Conservation (phyloP, 2,113 vertebrate genomes). For the Capreolus pygargus region DNA sequence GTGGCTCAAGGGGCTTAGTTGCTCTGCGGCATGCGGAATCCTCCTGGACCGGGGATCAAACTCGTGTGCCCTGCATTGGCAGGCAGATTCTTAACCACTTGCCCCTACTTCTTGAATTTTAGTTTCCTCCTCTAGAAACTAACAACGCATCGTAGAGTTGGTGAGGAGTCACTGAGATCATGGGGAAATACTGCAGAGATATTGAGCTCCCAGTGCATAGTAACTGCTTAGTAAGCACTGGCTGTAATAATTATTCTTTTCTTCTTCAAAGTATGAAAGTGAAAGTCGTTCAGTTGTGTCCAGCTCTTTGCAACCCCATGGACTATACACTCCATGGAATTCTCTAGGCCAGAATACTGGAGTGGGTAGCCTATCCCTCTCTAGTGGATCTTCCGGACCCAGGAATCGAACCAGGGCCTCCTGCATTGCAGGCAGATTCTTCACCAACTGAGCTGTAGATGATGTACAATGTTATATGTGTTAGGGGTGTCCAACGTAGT, state of each 20-base stretch:
- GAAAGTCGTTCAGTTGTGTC: neutral
- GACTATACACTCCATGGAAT: neutral
- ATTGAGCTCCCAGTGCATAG: fast-evolving
- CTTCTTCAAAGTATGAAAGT: neutral
- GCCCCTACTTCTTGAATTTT: neutral
- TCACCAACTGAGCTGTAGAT: neutral
- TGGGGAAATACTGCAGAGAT: neutral
- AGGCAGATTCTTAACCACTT: neutral
- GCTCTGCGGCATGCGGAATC: neutral
- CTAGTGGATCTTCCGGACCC: neutral
- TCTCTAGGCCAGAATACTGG: neutral
- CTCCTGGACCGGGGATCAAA: neutral
- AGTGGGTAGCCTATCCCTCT: neutral
- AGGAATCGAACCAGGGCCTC: neutral
- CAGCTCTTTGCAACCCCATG: neutral
- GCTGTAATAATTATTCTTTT: fast-evolving
- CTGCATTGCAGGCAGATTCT: neutral
- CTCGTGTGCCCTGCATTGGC: neutral
- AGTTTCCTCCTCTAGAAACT: neutral
- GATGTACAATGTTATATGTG: neutral
- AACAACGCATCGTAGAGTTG: neutral
- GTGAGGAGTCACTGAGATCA: neutral
- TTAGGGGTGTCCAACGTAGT: neutral
- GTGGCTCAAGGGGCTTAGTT: neutral
- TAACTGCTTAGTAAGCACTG: neutral